Conservation (phyloP, 2,888 invertebrate species). For the Polymixis lichenea region DNA sequence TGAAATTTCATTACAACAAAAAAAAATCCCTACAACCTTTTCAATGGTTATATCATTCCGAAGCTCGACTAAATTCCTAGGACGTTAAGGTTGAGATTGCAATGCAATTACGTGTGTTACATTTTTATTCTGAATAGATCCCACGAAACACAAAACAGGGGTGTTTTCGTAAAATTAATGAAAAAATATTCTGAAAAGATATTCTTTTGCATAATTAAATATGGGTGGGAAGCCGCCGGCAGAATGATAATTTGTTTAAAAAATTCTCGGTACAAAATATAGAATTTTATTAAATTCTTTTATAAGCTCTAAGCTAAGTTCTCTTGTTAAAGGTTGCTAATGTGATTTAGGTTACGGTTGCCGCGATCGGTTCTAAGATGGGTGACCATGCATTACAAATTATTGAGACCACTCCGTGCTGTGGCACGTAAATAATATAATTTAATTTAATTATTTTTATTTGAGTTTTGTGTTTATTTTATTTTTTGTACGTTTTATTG, state of each 20-base stretch:
- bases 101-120: not conserved
- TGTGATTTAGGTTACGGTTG: not conserved
- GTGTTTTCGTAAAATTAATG: constrained; percentile 19
- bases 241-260: constrained; percentile 14
- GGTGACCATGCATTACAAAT: not conserved
- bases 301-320: not conserved
- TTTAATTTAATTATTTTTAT: too few relatives aligned
- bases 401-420: too few relatives aligned
- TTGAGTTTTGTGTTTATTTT: too few relatives aligned
- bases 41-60: not conserved
- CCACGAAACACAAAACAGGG: too few relatives aligned
- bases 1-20: not conserved
- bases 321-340: not conserved
- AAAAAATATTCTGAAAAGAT: constrained; percentile 24
- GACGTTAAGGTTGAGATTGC: not conserved
- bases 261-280: not conserved
- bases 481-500: too few relatives aligned
- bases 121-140: not conserved
- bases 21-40: not conserved
- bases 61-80: not conserved
- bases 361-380: not conserved
- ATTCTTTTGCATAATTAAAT: constrained; percentile 29
- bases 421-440: too few relatives aligned
- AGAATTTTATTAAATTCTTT: constrained; percentile 14
- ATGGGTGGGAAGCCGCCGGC: not conserved